Percentiles rank a stretch among this genome's conserved stretches.
These are phyloP conservation scores for Erannis defoliaria DNA, from an alignment of 2,888 invertebrate genomes.

Conservation along the genomic window DNA sequence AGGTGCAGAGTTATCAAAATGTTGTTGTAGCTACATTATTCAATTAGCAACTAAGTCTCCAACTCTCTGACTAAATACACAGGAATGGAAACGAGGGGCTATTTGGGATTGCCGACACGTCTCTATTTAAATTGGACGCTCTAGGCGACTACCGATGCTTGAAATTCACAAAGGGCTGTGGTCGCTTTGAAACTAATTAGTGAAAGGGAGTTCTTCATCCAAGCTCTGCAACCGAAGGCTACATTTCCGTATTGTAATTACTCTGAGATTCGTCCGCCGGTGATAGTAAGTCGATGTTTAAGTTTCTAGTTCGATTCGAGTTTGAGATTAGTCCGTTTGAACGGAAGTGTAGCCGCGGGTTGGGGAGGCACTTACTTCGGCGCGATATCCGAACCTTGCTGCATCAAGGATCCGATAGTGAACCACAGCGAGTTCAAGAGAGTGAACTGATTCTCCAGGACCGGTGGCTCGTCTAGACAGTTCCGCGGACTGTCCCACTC, in stretches of 20 bases:
- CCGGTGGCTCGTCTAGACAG: conserved; percentile 94
- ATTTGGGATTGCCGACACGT: conserved; percentile 72
- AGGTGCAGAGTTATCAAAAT: conserved; percentile 65
- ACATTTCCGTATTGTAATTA: conserved; percentile 70
- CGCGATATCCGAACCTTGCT: conserved; percentile 97
- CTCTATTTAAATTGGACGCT: conserved; percentile 76
- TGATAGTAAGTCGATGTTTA: conserved; percentile 37
- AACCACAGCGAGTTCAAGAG: conserved; percentile 98
- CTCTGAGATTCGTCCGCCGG: conserved; percentile 50
- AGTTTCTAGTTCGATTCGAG: conserved; percentile 33
- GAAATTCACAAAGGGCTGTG: conserved; percentile 82
- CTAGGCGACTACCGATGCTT: conserved; percentile 76
- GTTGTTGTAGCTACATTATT: conserved; percentile 61
- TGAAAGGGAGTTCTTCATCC: conserved; percentile 73
- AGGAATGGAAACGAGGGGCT: conserved; percentile 68
- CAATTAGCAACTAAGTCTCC: conserved; percentile 74
- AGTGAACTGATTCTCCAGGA: conserved; percentile 96
- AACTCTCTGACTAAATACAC: conserved; percentile 71
- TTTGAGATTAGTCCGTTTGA: conserved; percentile 37
- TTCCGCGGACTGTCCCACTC: conserved; percentile 97
- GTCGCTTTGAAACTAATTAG: conserved; percentile 84
- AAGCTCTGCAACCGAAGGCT: conserved; percentile 73
- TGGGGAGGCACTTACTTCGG: conserved; percentile 91
- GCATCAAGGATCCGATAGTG: conserved; percentile 96
- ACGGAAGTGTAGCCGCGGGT: conserved; percentile 69